Percentiles rank a stretch among this genome's conserved stretches.
Conservation (phyloP, 1,140 invertebrate genomes). For the Capitella teleta region DNA sequence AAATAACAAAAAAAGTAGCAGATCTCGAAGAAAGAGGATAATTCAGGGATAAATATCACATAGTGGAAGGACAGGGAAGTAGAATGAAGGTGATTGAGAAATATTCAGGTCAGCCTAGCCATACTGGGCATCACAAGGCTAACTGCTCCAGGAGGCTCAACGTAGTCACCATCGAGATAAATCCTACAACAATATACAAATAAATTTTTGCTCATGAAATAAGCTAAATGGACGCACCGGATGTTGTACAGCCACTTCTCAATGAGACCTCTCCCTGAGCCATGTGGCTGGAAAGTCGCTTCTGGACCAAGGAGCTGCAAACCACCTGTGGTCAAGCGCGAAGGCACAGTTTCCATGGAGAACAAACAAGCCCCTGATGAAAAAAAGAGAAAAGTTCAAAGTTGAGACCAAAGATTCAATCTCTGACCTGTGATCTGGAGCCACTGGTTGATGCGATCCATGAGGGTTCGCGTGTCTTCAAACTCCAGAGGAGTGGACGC, state of each 20-base stretch:
- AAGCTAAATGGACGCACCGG: neutral
- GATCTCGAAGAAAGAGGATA: too few relatives aligned
- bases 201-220: too few relatives aligned
- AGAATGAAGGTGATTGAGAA: too few relatives aligned
- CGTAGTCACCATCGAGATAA: too few relatives aligned
- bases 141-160: too few relatives aligned
- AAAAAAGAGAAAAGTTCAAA: neutral
- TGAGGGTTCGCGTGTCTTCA: constrained; percentile 8
- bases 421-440: constrained; percentile 11
- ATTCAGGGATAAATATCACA: too few relatives aligned
- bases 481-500: constrained; percentile 1
- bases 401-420: neutral
- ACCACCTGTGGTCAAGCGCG: neutral
- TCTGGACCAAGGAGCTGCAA: constrained; percentile 5
- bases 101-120: too few relatives aligned
- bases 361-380: constrained; percentile 9
- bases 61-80: too few relatives aligned
- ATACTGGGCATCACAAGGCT: too few relatives aligned
- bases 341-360: constrained; percentile 8
- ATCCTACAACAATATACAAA: too few relatives aligned
- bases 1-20: too few relatives aligned
- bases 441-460: constrained; percentile 13
- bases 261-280: neutral
- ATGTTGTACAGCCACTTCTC: constrained; percentile 6
- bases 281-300: constrained; percentile 2